Evolutionary conservation across 2,113 vertebrate species (phyloP).

Genomic region (Hemichromis elongatus): DNA sequence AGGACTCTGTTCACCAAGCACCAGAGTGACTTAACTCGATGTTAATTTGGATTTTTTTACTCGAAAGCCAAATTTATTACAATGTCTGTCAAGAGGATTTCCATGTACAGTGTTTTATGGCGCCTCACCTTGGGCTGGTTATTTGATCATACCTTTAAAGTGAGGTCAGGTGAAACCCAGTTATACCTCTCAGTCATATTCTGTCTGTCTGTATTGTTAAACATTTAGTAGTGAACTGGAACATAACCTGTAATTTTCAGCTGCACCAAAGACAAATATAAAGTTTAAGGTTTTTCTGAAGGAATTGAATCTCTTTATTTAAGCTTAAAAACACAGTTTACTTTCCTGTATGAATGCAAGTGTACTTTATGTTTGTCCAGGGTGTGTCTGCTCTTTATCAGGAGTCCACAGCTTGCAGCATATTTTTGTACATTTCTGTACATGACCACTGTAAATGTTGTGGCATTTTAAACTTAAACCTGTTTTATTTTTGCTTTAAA

Average conservation of each 20-base stretch:
- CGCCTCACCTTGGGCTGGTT: background rate
- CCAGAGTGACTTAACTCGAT: background rate
- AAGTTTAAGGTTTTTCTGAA: background rate
- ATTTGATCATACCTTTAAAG: conserved; percentile 24
- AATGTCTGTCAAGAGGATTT: background rate
- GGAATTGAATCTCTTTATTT: background rate
- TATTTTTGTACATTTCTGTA: background rate
- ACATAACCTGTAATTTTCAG: background rate
- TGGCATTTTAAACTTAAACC: background rate
- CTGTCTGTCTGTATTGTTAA: background rate
- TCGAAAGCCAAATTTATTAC: background rate
- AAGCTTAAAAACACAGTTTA: background rate
- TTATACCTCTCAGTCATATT: background rate
- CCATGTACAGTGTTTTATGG: background rate
- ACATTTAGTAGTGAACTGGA: background rate
- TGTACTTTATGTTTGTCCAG: conserved; percentile 27
- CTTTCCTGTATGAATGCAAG: background rate
- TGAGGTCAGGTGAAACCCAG: conserved; percentile 22
- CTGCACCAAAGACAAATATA: background rate
- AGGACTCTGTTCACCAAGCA: background rate
- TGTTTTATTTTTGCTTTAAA: background rate
- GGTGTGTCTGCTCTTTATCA: conserved; percentile 40
- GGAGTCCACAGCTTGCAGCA: background rate
- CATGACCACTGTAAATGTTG: background rate
- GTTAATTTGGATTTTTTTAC: background rate